Conservation (phyloP, 2,113 vertebrate species). For the Rissa tridactyla region DNA sequence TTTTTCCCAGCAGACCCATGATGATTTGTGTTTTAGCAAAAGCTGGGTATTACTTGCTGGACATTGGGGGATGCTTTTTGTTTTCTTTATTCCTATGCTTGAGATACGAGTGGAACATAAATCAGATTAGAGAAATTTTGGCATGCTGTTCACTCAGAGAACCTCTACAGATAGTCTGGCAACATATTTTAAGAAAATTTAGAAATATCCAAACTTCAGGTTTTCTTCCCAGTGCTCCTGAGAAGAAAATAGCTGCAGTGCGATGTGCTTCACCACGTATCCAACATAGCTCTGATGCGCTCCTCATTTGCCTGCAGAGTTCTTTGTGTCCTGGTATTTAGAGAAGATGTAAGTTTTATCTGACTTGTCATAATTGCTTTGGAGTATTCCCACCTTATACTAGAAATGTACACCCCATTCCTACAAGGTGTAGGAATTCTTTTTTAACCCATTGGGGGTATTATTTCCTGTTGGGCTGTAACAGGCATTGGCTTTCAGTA, state of each 20-base stretch:
- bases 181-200: not conserved
- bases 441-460: not conserved
- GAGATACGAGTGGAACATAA: not conserved
- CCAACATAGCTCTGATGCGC: not conserved
- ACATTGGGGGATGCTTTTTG: fast-evolving
- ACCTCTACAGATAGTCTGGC: not conserved
- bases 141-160: not conserved
- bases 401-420: not conserved
- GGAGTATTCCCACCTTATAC: not conserved
- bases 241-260: not conserved
- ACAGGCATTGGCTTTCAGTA: not conserved
- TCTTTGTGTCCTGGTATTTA: not conserved
- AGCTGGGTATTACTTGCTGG: not conserved
- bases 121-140: not conserved
- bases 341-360: not conserved
- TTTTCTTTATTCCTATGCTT: not conserved
- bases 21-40: not conserved
- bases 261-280: not conserved
- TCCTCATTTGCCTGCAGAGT: not conserved
- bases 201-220: not conserved
- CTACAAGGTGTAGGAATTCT: not conserved
- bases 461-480: not conserved
- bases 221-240: not conserved
- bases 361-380: not conserved
- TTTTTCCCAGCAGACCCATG: not conserved